Percentiles rank a stretch among this genome's conserved stretches.
Conservation (phyloP, 2,888 invertebrate genomes). For the Asteroscopus sphinx region DNA sequence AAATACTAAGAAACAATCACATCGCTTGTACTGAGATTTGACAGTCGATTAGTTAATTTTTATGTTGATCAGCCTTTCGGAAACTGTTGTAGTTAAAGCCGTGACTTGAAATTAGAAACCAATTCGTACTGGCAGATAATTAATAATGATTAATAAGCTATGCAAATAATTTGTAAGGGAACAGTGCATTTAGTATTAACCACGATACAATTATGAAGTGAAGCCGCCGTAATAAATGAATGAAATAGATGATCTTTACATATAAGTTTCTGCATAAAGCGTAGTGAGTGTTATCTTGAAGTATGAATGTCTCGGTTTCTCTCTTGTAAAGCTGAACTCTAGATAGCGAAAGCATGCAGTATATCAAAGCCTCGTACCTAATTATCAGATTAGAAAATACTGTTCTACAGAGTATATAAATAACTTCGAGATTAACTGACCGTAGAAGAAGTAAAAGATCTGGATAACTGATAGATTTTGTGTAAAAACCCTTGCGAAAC, state of each 20-base stretch:
- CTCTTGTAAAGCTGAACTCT: background rate
- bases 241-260: conserved; percentile 24
- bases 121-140: conserved; percentile 30
- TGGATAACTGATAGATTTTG: too few relatives aligned
- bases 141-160: conserved; percentile 37
- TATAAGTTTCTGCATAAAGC: conserved; percentile 8
- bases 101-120: conserved; percentile 28
- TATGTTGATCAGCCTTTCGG: too few relatives aligned
- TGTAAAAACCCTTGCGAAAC: too few relatives aligned
- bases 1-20: too few relatives aligned
- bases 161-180: conserved; percentile 40
- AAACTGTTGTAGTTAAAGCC: conserved; percentile 25
- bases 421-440: too few relatives aligned
- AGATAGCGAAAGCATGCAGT: background rate
- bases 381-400: too few relatives aligned
- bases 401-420: too few relatives aligned
- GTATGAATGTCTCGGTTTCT: conserved; percentile 6
- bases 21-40: conserved; percentile 10
- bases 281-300: conserved; percentile 8
- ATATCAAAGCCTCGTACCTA: background rate
- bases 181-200: conserved; percentile 30
- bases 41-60: too few relatives aligned
- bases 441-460: too few relatives aligned
- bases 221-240: conserved; percentile 19
- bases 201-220: conserved; percentile 38